Evolutionary conservation across 2,113 vertebrate species (phyloP).

Genomic region (Corythoichthys haematopterus): DNA sequence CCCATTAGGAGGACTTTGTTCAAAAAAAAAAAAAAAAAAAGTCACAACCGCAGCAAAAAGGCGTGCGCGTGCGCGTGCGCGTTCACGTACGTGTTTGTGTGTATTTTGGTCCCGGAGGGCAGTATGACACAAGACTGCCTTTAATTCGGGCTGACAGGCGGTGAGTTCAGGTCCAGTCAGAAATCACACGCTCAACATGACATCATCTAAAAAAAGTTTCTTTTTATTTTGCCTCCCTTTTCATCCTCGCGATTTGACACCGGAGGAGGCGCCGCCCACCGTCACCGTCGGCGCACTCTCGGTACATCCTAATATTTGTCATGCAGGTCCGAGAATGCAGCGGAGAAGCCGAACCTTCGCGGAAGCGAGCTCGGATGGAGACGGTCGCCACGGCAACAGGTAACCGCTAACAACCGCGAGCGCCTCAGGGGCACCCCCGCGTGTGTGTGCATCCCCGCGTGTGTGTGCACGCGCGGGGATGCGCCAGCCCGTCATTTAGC

Average conservation of each 20-base stretch:
- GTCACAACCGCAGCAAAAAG: neutral
- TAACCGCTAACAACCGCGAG: constrained; percentile 71
- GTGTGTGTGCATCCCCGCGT: neutral
- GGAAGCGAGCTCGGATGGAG: constrained; percentile 48
- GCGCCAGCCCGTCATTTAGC: constrained; percentile 44
- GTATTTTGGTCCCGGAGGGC: neutral
- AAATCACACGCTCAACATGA: neutral
- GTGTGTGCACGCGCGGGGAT: neutral
- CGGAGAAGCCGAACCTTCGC: constrained; percentile 7
- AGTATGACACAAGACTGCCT: neutral
- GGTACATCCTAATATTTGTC: too few relatives aligned
- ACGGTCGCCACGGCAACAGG: constrained; percentile 77
- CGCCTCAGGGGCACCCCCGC: constrained; percentile 7
- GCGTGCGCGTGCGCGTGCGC: neutral
- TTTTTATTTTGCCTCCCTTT: neutral
- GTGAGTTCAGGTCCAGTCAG: constrained; percentile 10
- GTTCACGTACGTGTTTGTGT: neutral
- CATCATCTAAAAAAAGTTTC: neutral
- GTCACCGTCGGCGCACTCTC: neutral
- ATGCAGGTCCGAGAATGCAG: too few relatives aligned
- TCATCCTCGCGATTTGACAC: neutral
- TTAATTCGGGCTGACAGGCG: neutral
- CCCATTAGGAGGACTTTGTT: constrained; percentile 36
- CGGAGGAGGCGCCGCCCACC: neutral
- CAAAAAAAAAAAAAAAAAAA: constrained; percentile 19